Base-by-base conservation (phyloP, 2,888 invertebrate genomes). In the Crossocerus cetratus region DNA sequence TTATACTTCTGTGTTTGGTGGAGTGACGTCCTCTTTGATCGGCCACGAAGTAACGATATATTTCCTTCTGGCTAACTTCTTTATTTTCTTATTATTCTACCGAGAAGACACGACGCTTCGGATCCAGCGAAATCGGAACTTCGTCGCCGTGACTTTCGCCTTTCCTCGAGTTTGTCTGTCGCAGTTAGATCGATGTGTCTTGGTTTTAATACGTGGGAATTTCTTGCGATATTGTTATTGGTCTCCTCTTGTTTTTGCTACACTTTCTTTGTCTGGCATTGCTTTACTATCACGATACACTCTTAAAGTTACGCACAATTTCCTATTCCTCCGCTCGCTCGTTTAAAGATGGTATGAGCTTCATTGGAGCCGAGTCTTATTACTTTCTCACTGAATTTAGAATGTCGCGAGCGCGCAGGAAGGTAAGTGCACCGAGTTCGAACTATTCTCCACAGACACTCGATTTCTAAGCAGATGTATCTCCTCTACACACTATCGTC, bases 1-100 rank as follows among this genome's bases (percentile, higher is more conserved):
- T 56, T 75, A 58, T 57, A 58, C 18, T 65, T 44, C 54, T 22
- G 44, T 8, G 74, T 23, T 68, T 64, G 32, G 21, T 65, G 45
- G 65, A 16, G 43, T 68, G 45, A 55, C 49, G 57, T 67, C 43
- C 44, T 70, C 45, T 32, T 62, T 62, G 23, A 11, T 20, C n/a
- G 70, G 68, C 65, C 54, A 66, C 78, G 79, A 78, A 79, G 79
- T 65, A 54, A 64, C 75, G 78, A 78, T 62, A 11, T 16, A 14
- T 62, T 32, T 32, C 11, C 11, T 32, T 32, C 5, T 0, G n/a
- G n/a, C n/a, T n/a, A n/a, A n/a, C n/a, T n/a, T n/a, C 32, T 8
- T 32, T 32, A 8, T 32, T 32, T 32, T 16, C 45, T 1, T 16
- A 16, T 2, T 13, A 49, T 16, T 49, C 3, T 14, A 5, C 8